A percentile compares a stretch with the other conserved stretches of the same genome.
phyloP scores from a whole-genome alignment of 2,113 vertebrate species.

The Lontra canadensis region DNA sequence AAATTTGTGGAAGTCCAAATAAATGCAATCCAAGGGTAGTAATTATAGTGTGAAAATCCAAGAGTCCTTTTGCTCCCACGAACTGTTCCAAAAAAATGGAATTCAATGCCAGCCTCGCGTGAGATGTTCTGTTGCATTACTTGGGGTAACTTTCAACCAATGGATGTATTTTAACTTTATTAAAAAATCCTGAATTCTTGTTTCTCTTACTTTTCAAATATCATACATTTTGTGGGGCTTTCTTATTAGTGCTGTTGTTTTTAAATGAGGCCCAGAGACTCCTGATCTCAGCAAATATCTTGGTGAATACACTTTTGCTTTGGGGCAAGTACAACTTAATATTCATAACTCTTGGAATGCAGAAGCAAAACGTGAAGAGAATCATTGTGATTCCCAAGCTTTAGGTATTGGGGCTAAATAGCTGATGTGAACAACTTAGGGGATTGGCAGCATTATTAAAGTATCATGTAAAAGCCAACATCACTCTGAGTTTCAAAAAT shows the following conservation, averaged over 20 bases:
- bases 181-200: conserved; percentile 76
- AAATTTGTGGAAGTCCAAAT: background rate
- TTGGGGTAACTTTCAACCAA: conserved; percentile 76
- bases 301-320: conserved; percentile 87
- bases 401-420: conserved; percentile 87
- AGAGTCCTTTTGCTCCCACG: background rate
- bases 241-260: conserved; percentile 86
- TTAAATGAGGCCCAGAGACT: conserved; percentile 85
- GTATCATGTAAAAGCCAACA: conserved; percentile 80
- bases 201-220: conserved; percentile 81
- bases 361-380: conserved; percentile 83
- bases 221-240: conserved; percentile 78
- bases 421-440: conserved; percentile 87
- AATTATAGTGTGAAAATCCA: conserved; percentile 24
- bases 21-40: background rate
- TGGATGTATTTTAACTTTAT: conserved; percentile 59
- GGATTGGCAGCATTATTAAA: conserved; percentile 87
- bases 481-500: conserved; percentile 84
- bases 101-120: conserved; percentile 44
- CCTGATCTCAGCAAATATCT: conserved; percentile 90
- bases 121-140: conserved; percentile 73
- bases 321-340: conserved; percentile 88
- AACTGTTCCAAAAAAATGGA: conserved; percentile 44
- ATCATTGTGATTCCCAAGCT: conserved; percentile 84
- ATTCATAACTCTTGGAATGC: conserved; percentile 86